Evolutionary conservation across 2,797 vertebrate species (phyloP).

Genomic region (Mycteria americana): DNA sequence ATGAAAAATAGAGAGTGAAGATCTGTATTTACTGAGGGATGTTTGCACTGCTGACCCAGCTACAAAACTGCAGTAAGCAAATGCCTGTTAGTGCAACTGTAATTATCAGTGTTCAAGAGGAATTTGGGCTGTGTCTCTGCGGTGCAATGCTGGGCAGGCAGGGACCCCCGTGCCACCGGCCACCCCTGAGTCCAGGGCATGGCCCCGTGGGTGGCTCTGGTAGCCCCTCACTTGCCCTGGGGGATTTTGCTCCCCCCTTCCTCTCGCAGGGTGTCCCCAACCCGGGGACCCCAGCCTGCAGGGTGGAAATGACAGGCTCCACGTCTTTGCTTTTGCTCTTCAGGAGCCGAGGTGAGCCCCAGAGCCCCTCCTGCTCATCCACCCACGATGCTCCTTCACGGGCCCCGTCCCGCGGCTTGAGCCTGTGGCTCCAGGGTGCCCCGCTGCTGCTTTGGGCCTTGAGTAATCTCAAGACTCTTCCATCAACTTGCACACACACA

Average conservation of each 20-base stretch:
- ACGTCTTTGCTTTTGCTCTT: background rate
- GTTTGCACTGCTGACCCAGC: background rate
- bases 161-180: background rate
- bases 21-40: background rate
- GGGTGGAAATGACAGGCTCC: fast-evolving
- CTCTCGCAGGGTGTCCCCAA: background rate
- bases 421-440: background rate
- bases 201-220: background rate
- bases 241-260: background rate
- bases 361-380: background rate
- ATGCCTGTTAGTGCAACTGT: background rate
- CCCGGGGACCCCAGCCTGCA: background rate
- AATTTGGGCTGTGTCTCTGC: background rate
- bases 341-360: background rate
- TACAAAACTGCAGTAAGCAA: background rate
- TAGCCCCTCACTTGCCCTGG: background rate
- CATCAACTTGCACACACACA: background rate
- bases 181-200: background rate
- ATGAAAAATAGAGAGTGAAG: background rate
- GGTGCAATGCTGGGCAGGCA: background rate
- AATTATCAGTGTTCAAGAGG: background rate
- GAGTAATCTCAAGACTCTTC: background rate
- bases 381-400: background rate
- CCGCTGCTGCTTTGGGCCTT: background rate
- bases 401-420: fast-evolving